Evolutionary conservation across 30 jellyfish, hydroid and myxozoan genomes (phyloP), one percentile per base, ranked within the genome.

Genomic region (Aurelia aurita complex sp. Pacific): DNA sequence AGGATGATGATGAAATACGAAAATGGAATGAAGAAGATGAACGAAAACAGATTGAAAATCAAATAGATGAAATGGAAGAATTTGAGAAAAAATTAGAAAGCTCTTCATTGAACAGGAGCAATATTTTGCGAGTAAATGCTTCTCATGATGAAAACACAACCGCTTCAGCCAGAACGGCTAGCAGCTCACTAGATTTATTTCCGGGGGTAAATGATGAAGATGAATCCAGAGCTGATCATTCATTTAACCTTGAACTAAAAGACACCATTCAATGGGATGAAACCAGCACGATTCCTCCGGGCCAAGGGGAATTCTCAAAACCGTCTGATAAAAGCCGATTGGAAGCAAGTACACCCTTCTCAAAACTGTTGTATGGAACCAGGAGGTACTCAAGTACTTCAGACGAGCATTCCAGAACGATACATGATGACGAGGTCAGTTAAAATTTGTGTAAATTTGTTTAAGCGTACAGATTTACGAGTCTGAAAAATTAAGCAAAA

Each of bases 1-100:
- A 67, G 14, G 89, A 78, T 42, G 97, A 82, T 61, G 91, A 77
- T 29, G 97, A 89, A 61, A 18, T 89, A 10, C 62, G 69, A 59
- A 82, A 89, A 64, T 89, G 97, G 97, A 89, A 89, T 57, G 87
- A 23, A 43, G 95, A 77, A 10, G 97, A 89, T 14, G 76, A 42
- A 12, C 77, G 89, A 29, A 82, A 64, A 32, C 97, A 82, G 46
- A 14, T 89, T 10, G 97, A 89, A 50, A 69, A 53, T 29, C 64
- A 70, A 11, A 7, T 54, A 60, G 91, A 83, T 8, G 94, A 64
- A 14, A 52, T 36, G 7, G 82, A 73, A 8, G 79, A 88, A 60
- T 52, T 43, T 33, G 79, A 80, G 19, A 18, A 18, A 35, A 55
- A 57, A 36, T 5, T 33, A 65, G 73, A 78, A n/a, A 67, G 79